Conservation (phyloP, 2,888 invertebrate genomes). For the Ophion ellenae region DNA sequence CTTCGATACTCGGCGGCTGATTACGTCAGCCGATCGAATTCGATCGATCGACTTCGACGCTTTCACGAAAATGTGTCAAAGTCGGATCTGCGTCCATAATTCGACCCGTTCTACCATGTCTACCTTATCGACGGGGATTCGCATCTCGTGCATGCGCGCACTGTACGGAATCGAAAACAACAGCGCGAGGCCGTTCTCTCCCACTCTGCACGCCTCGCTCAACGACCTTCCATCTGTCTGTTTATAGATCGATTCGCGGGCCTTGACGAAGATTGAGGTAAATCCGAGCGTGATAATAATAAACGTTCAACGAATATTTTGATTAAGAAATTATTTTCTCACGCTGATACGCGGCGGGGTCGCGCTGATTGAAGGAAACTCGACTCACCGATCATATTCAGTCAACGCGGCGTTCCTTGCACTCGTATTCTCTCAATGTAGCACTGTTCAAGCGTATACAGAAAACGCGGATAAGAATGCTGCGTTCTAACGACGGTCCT, state of each 20-base stretch:
- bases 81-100: not conserved
- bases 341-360: not conserved
- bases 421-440: not conserved
- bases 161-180: conserved; percentile 8
- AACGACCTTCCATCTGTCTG: conserved; percentile 4
- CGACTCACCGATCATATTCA: not conserved
- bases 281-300: not conserved
- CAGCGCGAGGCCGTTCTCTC: conserved; percentile 17
- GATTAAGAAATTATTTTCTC: not conserved
- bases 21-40: not conserved
- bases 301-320: not conserved
- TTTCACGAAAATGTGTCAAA: not conserved
- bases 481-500: not conserved
- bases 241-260: conserved; percentile 12
- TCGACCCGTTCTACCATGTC: not conserved
- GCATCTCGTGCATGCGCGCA: not conserved
- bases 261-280: conserved; percentile 5
- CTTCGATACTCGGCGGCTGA: not conserved
- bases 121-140: conserved; percentile 10
- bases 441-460: not conserved
- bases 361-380: not conserved
- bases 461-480: not conserved
- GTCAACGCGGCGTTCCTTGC: not conserved
- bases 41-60: not conserved
- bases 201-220: not conserved